Base-by-base conservation (phyloP, 37 sponge, comb jelly and placozoan genomes). In the Ianthella basta region DNA sequence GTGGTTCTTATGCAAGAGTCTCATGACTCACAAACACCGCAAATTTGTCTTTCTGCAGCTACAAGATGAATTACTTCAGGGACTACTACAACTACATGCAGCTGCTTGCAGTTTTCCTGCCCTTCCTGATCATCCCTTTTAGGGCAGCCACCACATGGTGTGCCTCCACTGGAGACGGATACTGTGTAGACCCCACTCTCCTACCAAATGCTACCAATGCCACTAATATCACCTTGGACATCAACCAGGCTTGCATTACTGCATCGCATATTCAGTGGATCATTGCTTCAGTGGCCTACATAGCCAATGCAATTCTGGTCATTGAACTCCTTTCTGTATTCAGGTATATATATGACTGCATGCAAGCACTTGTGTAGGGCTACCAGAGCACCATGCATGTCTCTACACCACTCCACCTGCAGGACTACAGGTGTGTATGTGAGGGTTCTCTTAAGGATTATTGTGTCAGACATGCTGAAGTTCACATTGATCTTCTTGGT, bases 371-470 rank as follows among this genome's bases (percentile, higher is more conserved):
- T n/a, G n/a, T n/a, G n/a, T n/a, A n/a, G n/a, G n/a, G n/a, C n/a
- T n/a, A n/a, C n/a, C n/a, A n/a, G n/a, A n/a, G n/a, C n/a, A n/a
- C n/a, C n/a, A n/a, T n/a, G n/a, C n/a, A n/a, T n/a, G n/a, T n/a
- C n/a, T n/a, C n/a, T n/a, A n/a, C n/a, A n/a, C 59, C 15, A 15
- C 15, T 57, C 15, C 18, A 20, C 18, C 15, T 18, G 59, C 35
- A 72, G 73, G 40, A 37, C 19, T 4, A 72, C 73, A 37, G 73
- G 73, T 5, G 39, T 72, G 8, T 72, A 72, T 72, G 73, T 72
- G 14, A 33, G 73, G 40, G 37, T 72, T 37, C 73, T 72, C 14
- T 19, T 72, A 21, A 72, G 37, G 73, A 72, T 72, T 30, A 33
- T 72, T 30, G 30, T 19, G 37, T 72, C 73, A 15, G 73, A 72